phyloP scores from a whole-genome alignment of 2,888 invertebrate genomes.

The Aelia acuminata region DNA sequence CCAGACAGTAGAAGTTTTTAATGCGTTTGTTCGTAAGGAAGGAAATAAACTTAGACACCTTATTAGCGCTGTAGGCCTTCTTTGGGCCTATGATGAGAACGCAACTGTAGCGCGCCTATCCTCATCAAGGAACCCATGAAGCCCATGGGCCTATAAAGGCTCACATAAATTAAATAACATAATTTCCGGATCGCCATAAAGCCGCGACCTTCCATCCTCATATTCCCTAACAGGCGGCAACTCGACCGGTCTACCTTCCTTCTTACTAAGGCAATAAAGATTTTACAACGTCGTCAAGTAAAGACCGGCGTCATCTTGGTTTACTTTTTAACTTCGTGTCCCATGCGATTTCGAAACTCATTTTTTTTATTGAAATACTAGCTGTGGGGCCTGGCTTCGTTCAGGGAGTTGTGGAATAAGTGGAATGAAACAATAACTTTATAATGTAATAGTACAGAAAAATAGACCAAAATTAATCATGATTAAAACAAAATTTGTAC shows the following conservation, averaged over 20 bases:
- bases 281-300: conserved; percentile 10
- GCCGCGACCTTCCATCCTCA: neutral
- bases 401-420: too few relatives aligned
- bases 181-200: conserved; percentile 36
- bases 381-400: too few relatives aligned
- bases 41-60: neutral
- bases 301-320: neutral
- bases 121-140: conserved; percentile 14
- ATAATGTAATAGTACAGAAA: too few relatives aligned
- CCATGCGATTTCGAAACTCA: neutral
- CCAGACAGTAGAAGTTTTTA: neutral
- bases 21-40: neutral
- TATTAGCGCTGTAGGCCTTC: neutral
- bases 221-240: neutral
- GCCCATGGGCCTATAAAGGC: neutral
- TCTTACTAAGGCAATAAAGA: neutral
- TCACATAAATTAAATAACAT: conserved; percentile 20
- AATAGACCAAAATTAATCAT: too few relatives aligned
- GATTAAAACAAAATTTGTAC: too few relatives aligned
- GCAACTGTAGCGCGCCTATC: neutral
- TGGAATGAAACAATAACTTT: too few relatives aligned
- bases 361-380: too few relatives aligned
- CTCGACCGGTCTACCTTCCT: neutral
- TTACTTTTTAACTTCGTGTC: neutral
- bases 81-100: neutral